These are phyloP conservation scores for Pardalotus punctatus DNA, from an alignment of 2,113 vertebrate species.

Conservation along the genomic window DNA sequence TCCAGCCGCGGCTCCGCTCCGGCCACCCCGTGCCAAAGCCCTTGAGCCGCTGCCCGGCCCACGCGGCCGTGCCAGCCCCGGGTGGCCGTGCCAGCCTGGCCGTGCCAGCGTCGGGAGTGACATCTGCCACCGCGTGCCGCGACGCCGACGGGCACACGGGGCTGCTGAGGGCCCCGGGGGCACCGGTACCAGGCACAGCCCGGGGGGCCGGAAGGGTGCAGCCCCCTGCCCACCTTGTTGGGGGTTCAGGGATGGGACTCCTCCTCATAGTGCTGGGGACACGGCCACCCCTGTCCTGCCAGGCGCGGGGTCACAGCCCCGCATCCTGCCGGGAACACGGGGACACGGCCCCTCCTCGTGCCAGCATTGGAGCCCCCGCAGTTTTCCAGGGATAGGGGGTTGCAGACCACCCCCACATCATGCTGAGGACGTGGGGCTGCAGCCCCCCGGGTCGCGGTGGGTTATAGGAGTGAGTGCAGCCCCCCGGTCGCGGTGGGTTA, in stretches of 20 bases:
- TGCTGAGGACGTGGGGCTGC: not conserved
- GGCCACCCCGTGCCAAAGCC: conserved; percentile 59
- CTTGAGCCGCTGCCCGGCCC: conserved; percentile 40
- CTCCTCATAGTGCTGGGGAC: not conserved
- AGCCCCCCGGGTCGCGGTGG: no score
- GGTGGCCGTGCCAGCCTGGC: not conserved
- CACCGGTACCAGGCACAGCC: not conserved
- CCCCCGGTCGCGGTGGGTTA: no score
- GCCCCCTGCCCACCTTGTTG: not conserved
- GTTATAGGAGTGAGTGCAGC: not conserved
- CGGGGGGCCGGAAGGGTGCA: no score
- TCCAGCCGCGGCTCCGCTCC: not conserved
- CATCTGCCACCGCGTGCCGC: conserved; percentile 50
- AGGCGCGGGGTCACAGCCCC: not conserved
- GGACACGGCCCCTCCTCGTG: not conserved
- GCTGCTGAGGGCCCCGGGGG: not conserved
- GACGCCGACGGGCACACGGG: not conserved
- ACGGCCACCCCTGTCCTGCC: no score
- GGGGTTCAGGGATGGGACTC: not conserved
- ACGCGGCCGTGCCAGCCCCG: not conserved
- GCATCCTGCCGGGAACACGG: fast-evolving
- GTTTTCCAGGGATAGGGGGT: not conserved
- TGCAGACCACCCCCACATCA: not conserved
- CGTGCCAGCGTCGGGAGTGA: not conserved
- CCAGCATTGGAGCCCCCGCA: fast-evolving